Evolutionary conservation across 2,113 vertebrate species (phyloP), one percentile per base, ranked within the genome.

Genomic region (Micronycteris hirsuta): DNA sequence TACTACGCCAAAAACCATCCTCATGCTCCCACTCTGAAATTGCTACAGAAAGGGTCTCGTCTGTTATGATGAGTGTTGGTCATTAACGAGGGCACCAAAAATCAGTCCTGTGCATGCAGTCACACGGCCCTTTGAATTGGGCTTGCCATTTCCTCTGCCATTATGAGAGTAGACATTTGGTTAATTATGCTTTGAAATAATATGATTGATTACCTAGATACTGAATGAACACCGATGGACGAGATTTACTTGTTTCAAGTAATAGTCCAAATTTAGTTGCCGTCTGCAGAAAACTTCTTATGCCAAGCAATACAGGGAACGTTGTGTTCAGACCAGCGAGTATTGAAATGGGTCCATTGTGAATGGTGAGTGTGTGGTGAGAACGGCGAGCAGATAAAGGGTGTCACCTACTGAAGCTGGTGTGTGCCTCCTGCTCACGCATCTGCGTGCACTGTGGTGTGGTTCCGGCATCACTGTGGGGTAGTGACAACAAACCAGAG

Each of bases 351-450:
- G 77, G 36, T 15, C 19, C 20, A 22, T 3, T 41, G 54, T 71
- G 74, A 7, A 81, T 63, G 7, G 7, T 12, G 9, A 86, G 16
- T 43, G 13, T 33, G 16, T 7, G 16, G 24, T 20, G 16, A 8
- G 80, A 22, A 45, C 2, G 5, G 16, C 43, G 54, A 43, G 24
- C 61, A 20, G 61, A 17, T 14, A 36, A 77, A 41, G 65, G 16
- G 19, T 2, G 3, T 14, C 71, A 52, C 10, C 12, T 2, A 7
- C 3, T 70, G 14, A 58, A 54, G 15, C 7, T 33, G 0, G 0
- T 6, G 54, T 43, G 63, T 49, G 6, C 67, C 41, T 84, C 67
- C 41, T 84, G 22, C 83, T 89, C 86, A 26, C 4, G 28, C 31
- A 82, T 73, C 4, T 47, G 0, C 20, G 38, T 28, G 45, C 26